phyloP scores from a whole-genome alignment of 2,888 invertebrate species.

The Amblyjoppa proteus region DNA sequence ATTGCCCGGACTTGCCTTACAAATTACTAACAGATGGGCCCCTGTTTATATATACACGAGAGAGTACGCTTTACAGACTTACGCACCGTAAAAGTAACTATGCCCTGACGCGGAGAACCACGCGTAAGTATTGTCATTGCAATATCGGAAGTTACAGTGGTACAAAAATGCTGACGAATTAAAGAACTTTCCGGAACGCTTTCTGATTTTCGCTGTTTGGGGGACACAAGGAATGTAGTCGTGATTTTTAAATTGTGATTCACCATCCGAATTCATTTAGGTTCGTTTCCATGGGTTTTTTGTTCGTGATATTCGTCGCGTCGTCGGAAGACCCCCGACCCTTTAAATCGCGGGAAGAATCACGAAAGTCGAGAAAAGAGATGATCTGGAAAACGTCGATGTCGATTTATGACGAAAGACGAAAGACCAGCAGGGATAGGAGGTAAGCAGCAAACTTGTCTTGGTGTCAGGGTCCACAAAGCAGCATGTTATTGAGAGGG shows the following conservation, averaged over 20 bases:
- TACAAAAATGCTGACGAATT: background rate
- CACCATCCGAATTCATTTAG: too few relatives aligned
- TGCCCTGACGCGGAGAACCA: slow-evolving; percentile 23
- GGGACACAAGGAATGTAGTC: background rate
- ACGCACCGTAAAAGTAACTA: slow-evolving; percentile 54
- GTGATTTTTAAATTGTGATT: too few relatives aligned
- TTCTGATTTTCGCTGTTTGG: background rate
- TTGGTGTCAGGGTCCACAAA: slow-evolving; percentile 54
- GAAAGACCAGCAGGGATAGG: slow-evolving; percentile 46
- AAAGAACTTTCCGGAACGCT: too few relatives aligned
- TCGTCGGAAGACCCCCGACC: background rate
- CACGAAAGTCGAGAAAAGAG: slow-evolving; percentile 1
- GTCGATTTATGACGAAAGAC: slow-evolving; percentile 59
- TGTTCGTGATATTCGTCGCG: background rate
- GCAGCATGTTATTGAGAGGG: slow-evolving; percentile 57
- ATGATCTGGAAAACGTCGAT: slow-evolving; percentile 63
- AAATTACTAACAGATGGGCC: slow-evolving; percentile 83
- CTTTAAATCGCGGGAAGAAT: background rate
- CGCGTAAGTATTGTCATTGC: slow-evolving; percentile 12
- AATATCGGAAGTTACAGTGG: slow-evolving; percentile 24
- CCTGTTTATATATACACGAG: slow-evolving; percentile 72
- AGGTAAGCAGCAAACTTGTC: slow-evolving; percentile 53
- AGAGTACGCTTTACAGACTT: slow-evolving; percentile 35
- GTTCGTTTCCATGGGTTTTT: too few relatives aligned
- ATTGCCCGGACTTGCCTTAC: slow-evolving; percentile 82